phyloP scores from a whole-genome alignment of 2,888 invertebrate genomes.

The Nomada goodeniana region DNA sequence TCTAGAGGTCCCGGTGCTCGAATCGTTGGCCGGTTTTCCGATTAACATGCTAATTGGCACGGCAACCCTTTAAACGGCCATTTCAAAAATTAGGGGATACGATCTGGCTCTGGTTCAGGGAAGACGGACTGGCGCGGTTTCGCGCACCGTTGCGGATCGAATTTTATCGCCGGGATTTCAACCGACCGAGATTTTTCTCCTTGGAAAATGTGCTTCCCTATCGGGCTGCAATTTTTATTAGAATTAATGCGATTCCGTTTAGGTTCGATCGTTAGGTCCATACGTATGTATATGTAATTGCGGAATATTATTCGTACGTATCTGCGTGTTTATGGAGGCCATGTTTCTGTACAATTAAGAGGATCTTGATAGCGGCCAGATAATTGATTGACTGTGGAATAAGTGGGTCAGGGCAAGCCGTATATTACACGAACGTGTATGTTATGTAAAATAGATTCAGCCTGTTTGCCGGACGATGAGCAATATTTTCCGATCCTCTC shows the following conservation, averaged over 20 bases:
- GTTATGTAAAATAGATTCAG: conserved; percentile 41
- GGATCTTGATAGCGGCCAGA: conserved; percentile 14
- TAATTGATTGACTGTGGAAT: conserved; percentile 34
- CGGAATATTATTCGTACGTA: not conserved
- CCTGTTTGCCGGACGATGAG: conserved; percentile 4
- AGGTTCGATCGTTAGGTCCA: not conserved
- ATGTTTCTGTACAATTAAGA: conserved; percentile 5
- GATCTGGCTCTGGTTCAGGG: conserved; percentile 51
- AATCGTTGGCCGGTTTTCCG: conserved; percentile 64
- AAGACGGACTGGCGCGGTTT: conserved; percentile 53
- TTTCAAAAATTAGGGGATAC: conserved; percentile 70
- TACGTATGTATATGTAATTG: not conserved
- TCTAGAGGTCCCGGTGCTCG: conserved; percentile 18
- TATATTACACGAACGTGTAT: conserved; percentile 17
- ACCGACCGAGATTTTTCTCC: conserved; percentile 4
- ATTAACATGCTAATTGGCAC: conserved; percentile 74
- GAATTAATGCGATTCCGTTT: not conserved
- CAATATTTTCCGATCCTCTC: not conserved
- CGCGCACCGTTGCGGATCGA: conserved; percentile 57
- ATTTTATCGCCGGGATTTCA: conserved; percentile 58
- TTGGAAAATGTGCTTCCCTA: conserved; percentile 9
- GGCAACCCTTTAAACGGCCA: conserved; percentile 74
- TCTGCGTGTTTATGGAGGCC: not conserved
- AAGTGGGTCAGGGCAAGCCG: conserved; percentile 39
- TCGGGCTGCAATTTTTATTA: not conserved